phyloP scores from a whole-genome alignment of 2,888 invertebrate species.

The Lycophotia porphyrea region DNA sequence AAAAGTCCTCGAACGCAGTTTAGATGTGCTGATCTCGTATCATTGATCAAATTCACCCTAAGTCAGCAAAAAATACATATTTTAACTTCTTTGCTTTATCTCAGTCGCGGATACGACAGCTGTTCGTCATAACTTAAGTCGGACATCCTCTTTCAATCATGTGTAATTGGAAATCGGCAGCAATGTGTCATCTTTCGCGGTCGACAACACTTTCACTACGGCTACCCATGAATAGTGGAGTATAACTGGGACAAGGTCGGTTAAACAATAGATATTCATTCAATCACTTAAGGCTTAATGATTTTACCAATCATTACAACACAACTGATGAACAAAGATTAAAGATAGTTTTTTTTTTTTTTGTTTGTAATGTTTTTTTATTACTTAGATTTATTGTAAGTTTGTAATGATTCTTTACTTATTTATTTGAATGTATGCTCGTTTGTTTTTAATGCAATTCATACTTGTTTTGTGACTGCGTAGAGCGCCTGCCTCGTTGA shows the following conservation, averaged over 20 bases:
- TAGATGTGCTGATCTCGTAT: no score
- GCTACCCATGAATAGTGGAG: constrained; percentile 2
- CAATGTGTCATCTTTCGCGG: constrained; percentile 45
- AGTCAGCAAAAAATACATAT: no score
- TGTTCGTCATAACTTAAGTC: constrained; percentile 16
- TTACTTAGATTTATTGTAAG: no score
- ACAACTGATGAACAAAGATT: constrained; percentile 9
- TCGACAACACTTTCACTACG: constrained; percentile 60
- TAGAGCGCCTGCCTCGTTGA: no score
- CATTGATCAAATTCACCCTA: no score
- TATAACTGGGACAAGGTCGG: constrained; percentile 57
- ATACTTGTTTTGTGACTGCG: no score
- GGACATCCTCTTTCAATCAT: constrained; percentile 23
- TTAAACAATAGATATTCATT: constrained; percentile 52
- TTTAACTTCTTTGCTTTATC: no score
- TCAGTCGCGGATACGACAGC: constrained; percentile 16
- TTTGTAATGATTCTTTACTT: background rate
- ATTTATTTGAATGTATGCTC: no score
- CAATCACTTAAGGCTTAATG: constrained; percentile 30
- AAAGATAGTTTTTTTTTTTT: background rate
- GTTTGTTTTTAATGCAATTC: no score
- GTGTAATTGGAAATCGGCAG: constrained; percentile 28
- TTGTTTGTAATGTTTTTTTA: background rate
- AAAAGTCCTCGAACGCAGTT: no score
- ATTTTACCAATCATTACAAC: no score